These are phyloP conservation scores for Microvelia longipes DNA, from an alignment of 1,140 invertebrate species.

Conservation along the genomic window DNA sequence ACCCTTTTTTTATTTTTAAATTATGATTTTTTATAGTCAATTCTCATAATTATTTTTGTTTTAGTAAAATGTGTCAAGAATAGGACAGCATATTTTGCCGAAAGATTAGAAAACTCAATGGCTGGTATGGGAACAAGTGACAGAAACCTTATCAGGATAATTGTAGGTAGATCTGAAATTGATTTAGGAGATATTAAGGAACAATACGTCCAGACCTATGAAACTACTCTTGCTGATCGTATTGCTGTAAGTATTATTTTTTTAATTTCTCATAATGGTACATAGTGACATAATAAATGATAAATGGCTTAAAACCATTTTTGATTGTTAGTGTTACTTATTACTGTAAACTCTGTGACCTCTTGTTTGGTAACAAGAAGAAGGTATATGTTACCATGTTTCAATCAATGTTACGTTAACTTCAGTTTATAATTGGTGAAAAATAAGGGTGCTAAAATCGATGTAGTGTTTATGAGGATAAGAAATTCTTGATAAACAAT, in stretches of 20 bases:
- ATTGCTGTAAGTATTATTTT: slow-evolving; percentile 35
- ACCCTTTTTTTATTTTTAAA: too few species aligned
- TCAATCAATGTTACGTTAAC: neutral
- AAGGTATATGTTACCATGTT: neutral
- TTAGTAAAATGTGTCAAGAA: slow-evolving; percentile 65
- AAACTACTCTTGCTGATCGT: slow-evolving; percentile 58
- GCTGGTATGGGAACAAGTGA: slow-evolving; percentile 73
- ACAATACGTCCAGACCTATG: slow-evolving; percentile 59
- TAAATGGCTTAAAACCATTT: neutral
- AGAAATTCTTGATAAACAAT: too few species aligned
- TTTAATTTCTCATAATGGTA: slow-evolving; percentile 1
- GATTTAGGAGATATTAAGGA: slow-evolving; percentile 75
- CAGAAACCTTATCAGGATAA: slow-evolving; percentile 65
- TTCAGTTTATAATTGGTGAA: neutral
- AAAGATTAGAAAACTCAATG: slow-evolving; percentile 75
- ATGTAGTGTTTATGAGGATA: too few species aligned
- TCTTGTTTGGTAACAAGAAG: neutral
- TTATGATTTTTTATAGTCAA: too few species aligned
- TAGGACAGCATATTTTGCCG: slow-evolving; percentile 74
- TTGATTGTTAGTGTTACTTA: neutral
- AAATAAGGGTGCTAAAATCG: too few species aligned
- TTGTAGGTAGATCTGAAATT: slow-evolving; percentile 73
- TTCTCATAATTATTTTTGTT: slow-evolving; percentile 20
- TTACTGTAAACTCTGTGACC: neutral
- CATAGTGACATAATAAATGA: neutral